phyloP scores from a whole-genome alignment of 1,140 invertebrate genomes.

The Drosophila nigrodunni region DNA sequence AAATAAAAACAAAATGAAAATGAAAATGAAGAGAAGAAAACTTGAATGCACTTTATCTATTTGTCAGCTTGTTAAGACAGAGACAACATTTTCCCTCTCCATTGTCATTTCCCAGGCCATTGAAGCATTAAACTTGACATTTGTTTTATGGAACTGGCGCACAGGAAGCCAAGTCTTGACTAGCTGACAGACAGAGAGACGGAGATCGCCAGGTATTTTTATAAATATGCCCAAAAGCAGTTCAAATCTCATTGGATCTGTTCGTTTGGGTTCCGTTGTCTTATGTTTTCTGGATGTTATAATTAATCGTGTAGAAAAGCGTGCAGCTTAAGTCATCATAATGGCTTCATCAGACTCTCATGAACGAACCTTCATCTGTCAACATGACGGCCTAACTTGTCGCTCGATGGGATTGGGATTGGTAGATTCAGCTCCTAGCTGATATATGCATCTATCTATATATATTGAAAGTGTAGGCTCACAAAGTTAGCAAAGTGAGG shows the following conservation, averaged over 20 bases:
- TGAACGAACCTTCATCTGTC: conserved; percentile 52
- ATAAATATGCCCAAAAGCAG: conserved; percentile 47
- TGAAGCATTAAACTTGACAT: conserved; percentile 69
- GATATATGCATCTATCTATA: no score
- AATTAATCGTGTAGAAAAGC: conserved; percentile 55
- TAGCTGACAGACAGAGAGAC: conserved; percentile 45
- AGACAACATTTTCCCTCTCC: conserved; percentile 8
- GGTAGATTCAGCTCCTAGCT: not conserved
- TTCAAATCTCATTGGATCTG: not conserved
- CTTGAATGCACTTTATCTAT: conserved; percentile 66
- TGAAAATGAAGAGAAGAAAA: conserved; percentile 15
- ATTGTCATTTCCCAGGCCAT: conserved; percentile 66
- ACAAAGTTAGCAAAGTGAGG: not conserved
- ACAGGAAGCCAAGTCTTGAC: conserved; percentile 56
- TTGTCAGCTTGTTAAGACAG: conserved; percentile 69
- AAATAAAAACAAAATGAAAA: not conserved
- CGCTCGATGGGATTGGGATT: conserved; percentile 30
- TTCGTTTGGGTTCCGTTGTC: not conserved
- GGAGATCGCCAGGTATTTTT: conserved; percentile 70
- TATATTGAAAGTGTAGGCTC: no score
- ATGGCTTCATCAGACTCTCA: conserved; percentile 51
- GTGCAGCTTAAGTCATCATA: conserved; percentile 53
- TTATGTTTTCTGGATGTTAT: conserved; percentile 23
- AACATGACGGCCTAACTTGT: conserved; percentile 50
- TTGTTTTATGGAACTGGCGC: conserved; percentile 45